These are phyloP conservation scores for Acestrorhynchus altus DNA, from an alignment of 2,797 vertebrate species.

Conservation along the genomic window DNA sequence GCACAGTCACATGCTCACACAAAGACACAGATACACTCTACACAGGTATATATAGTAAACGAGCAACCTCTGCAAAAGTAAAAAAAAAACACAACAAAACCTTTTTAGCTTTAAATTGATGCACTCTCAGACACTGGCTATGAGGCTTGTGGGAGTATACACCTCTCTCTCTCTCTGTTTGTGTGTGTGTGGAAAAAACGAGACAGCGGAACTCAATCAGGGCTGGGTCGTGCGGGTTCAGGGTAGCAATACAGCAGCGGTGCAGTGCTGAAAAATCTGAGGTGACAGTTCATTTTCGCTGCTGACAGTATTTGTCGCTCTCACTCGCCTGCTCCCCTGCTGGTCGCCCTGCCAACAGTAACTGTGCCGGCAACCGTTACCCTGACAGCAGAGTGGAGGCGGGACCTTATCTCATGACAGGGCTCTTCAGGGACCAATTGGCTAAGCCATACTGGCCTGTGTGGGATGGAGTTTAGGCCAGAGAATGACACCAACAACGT, in stretches of 20 bases:
- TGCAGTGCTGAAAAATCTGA: slow-evolving; percentile 63
- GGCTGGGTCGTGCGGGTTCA: slow-evolving; percentile 84
- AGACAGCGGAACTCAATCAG: slow-evolving; percentile 90
- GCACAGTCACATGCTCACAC: not conserved
- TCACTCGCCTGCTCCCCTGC: slow-evolving; percentile 83
- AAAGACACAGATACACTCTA: not conserved
- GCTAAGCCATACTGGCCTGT: slow-evolving; percentile 41
- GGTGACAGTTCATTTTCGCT: slow-evolving; percentile 90
- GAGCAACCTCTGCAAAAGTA: not conserved
- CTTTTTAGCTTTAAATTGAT: slow-evolving; percentile 27
- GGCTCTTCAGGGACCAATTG: slow-evolving; percentile 59
- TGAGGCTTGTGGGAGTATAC: slow-evolving; percentile 28
- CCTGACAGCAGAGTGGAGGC: slow-evolving; percentile 63
- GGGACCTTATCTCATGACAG: slow-evolving; percentile 58
- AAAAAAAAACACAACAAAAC: slow-evolving; percentile 4
- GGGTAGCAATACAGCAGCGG: slow-evolving; percentile 80
- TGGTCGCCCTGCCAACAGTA: slow-evolving; percentile 60
- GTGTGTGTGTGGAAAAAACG: slow-evolving; percentile 63
- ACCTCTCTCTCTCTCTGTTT: slow-evolving; percentile 1
- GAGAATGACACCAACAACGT: slow-evolving; percentile 38
- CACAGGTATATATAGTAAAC: not conserved
- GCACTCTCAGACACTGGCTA: slow-evolving; percentile 11
- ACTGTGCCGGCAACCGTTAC: slow-evolving; percentile 57
- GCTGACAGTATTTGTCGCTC: slow-evolving; percentile 87
- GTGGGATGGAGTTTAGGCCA: slow-evolving; percentile 43